Conservation (phyloP, 2,888 invertebrate genomes). For the Orchestes rusci region DNA sequence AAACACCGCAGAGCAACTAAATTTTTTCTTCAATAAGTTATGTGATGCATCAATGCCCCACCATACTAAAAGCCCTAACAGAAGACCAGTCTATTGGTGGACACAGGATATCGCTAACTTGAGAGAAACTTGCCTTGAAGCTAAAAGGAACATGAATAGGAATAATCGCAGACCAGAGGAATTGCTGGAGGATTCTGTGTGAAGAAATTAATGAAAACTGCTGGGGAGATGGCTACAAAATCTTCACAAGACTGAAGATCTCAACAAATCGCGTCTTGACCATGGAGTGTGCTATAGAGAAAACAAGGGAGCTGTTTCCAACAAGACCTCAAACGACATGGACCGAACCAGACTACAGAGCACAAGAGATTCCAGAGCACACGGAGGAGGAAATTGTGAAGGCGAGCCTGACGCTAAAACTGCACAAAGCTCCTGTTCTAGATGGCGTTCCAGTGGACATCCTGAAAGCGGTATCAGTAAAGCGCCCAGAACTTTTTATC, state of each 20-base stretch:
- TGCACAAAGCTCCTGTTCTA: background rate
- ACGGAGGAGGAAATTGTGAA: background rate
- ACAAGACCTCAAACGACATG: background rate
- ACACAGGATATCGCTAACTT: background rate
- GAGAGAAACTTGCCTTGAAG: background rate
- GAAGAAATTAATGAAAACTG: background rate
- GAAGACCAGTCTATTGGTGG: too few relatives aligned
- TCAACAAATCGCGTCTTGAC: background rate
- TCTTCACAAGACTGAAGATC: background rate
- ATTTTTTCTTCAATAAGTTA: too few relatives aligned
- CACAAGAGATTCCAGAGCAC: background rate
- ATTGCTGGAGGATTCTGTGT: background rate
- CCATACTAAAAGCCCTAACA: too few relatives aligned
- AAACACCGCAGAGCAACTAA: too few relatives aligned
- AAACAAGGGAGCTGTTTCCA: background rate
- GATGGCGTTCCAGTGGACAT: background rate
- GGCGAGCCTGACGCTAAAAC: background rate
- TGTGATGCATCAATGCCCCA: too few relatives aligned
- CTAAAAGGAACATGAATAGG: background rate
- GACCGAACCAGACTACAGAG: background rate
- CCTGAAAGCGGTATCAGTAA: background rate
- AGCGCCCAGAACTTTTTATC: background rate
- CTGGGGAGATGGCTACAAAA: background rate
- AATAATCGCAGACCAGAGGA: background rate
- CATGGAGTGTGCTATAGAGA: background rate